phyloP scores from a whole-genome alignment of 2,797 vertebrate species.

The Enoplosus armatus region DNA sequence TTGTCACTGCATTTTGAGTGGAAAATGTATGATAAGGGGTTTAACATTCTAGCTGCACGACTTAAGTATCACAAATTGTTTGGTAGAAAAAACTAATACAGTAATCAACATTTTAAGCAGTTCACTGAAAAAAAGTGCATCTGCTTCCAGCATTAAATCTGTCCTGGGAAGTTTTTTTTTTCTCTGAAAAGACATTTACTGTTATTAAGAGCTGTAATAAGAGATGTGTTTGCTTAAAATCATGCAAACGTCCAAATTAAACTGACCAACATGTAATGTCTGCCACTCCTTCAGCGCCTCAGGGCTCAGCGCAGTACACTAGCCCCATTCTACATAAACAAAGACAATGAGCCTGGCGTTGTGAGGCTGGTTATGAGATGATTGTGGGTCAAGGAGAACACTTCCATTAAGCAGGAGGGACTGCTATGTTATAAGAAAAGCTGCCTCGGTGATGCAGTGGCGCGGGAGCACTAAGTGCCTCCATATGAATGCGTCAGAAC shows the following conservation, averaged over 20 bases:
- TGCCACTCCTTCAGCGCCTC: conserved; percentile 59
- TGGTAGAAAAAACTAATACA: background rate
- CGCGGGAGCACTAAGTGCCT: conserved; percentile 82
- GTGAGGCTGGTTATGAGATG: conserved; percentile 73
- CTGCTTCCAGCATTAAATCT: conserved; percentile 29
- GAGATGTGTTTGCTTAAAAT: conserved; percentile 58
- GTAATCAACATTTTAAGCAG: conserved; percentile 17
- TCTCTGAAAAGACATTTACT: conserved; percentile 46
- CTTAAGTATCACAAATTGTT: background rate
- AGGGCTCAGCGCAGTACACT: conserved; percentile 32
- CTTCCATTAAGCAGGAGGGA: conserved; percentile 81
- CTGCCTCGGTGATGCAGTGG: conserved; percentile 78
- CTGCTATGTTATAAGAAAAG: conserved; percentile 79
- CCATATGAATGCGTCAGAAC: conserved; percentile 85
- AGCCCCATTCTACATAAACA: conserved; percentile 68
- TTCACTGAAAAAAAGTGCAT: conserved; percentile 13
- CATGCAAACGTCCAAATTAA: conserved; percentile 64
- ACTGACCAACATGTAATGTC: conserved; percentile 64
- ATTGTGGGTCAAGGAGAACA: conserved; percentile 81
- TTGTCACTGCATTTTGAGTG: background rate
- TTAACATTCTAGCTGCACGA: conserved; percentile 11
- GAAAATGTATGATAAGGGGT: background rate
- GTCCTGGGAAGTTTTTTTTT: background rate
- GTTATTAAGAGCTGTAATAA: conserved; percentile 64
- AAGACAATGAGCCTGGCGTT: conserved; percentile 74